Conservation (phyloP, 2,797 vertebrate species). For the Molossus alvarezi region DNA sequence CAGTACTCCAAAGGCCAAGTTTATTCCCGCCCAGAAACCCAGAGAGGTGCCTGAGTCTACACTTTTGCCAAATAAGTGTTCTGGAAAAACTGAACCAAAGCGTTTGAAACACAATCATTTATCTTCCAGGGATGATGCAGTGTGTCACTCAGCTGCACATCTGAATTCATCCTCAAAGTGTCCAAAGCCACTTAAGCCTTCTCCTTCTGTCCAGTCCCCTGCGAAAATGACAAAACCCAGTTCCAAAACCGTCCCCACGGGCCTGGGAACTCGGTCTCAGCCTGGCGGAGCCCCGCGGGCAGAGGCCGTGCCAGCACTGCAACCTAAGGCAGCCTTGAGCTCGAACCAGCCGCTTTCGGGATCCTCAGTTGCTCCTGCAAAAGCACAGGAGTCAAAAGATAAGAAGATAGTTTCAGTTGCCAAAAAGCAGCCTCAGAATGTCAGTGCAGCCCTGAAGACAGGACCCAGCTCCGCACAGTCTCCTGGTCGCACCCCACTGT, state of each 20-base stretch:
- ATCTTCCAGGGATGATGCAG: conserved; percentile 74
- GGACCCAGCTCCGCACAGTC: conserved; percentile 84
- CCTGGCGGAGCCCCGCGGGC: conserved; percentile 52
- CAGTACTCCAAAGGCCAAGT: conserved; percentile 80
- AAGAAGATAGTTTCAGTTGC: conserved; percentile 76
- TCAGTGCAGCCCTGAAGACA: conserved; percentile 13
- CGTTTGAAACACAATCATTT: conserved; percentile 77
- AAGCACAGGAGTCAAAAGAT: conserved; percentile 70
- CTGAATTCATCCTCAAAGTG: conserved; percentile 89
- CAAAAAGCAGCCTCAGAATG: conserved; percentile 72
- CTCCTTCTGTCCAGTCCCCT: conserved; percentile 83
- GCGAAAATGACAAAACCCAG: conserved; percentile 75
- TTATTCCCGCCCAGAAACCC: conserved; percentile 51
- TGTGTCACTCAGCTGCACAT: conserved; percentile 70
- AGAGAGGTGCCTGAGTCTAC: conserved; percentile 16
- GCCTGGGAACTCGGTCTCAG: conserved; percentile 50
- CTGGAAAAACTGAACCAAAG: conserved; percentile 58
- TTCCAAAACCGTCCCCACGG: conserved; percentile 67
- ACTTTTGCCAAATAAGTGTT: conserved; percentile 64
- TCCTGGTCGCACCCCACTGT: conserved; percentile 86
- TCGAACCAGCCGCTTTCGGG: conserved; percentile 81
- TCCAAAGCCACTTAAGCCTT: conserved; percentile 87
- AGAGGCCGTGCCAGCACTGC: conserved; percentile 71
- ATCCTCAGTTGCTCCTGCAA: conserved; percentile 80
- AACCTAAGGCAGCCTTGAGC: conserved; percentile 76